phyloP scores from a whole-genome alignment of 2,888 invertebrate genomes.

The Terebella lapidaria region DNA sequence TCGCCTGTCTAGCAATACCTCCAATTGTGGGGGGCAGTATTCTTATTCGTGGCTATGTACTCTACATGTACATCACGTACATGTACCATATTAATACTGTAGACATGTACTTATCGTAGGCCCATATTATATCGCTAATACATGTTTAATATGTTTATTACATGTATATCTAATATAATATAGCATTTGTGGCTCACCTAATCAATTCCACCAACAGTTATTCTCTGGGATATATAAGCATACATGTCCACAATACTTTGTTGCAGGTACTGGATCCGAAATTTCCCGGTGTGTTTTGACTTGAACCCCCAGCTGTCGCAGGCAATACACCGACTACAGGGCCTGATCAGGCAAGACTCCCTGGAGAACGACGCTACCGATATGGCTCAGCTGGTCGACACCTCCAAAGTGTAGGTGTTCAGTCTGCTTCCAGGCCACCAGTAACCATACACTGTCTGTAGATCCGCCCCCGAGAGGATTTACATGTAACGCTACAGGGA shows the following conservation, averaged over 20 bases:
- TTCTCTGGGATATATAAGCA: no score
- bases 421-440: no score
- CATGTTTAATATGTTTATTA: no score
- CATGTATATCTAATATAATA: no score
- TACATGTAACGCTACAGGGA: no score
- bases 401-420: conserved; percentile 56
- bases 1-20: background rate
- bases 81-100: background rate
- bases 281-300: conserved; percentile 59
- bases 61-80: background rate
- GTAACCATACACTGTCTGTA: no score
- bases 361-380: conserved; percentile 40
- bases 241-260: no score
- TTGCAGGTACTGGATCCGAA: conserved; percentile 57
- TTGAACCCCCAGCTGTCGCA: conserved; percentile 54
- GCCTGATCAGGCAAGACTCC: conserved; percentile 30
- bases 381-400: conserved; percentile 53
- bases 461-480: no score
- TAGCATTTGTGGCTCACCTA: no score
- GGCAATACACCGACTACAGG: conserved; percentile 51
- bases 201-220: no score
- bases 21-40: background rate
- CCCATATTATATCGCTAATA: no score
- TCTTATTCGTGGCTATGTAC: background rate
- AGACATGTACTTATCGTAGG: background rate